These are phyloP conservation scores for Biston stratarius DNA, from an alignment of 2,888 invertebrate species.

Conservation along the genomic window DNA sequence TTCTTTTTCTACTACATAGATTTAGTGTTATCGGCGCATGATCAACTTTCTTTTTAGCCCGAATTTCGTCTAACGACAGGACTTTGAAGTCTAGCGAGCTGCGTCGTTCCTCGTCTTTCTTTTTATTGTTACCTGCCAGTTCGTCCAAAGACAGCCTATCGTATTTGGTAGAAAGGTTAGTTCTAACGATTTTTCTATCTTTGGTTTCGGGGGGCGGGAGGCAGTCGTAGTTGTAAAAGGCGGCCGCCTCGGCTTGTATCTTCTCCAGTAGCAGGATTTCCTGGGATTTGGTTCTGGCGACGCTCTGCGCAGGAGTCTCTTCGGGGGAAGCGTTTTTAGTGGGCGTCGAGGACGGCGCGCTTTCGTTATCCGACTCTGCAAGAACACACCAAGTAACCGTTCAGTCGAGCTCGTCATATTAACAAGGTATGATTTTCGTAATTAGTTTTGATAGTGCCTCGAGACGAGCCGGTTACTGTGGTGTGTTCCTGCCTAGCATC, in stretches of 20 bases:
- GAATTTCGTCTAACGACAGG: slow-evolving; percentile 82
- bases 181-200: slow-evolving; percentile 65
- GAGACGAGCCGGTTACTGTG: slow-evolving; percentile 52
- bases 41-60: slow-evolving; percentile 68
- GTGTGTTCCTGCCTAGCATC: slow-evolving; percentile 76
- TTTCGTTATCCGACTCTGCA: slow-evolving; percentile 93
- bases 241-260: slow-evolving; percentile 90
- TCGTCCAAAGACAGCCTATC: slow-evolving; percentile 83
- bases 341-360: slow-evolving; percentile 88
- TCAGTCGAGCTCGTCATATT: slow-evolving; percentile 58
- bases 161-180: slow-evolving; percentile 73
- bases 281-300: slow-evolving; percentile 86
- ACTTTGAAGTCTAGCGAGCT: slow-evolving; percentile 78
- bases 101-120: slow-evolving; percentile 53
- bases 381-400: slow-evolving; percentile 87
- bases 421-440: slow-evolving; percentile 77
- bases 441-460: slow-evolving; percentile 79
- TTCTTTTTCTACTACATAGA: slow-evolving; percentile 67
- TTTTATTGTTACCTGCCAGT: slow-evolving; percentile 66
- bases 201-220: slow-evolving; percentile 56
- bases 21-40: slow-evolving; percentile 71
- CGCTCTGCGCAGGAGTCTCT: slow-evolving; percentile 59
- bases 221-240: slow-evolving; percentile 89
- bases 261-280: slow-evolving; percentile 90
- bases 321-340: slow-evolving; percentile 66